These are phyloP conservation scores for Orthonychiurus folsomi DNA, from an alignment of 2,888 invertebrate genomes.

Conservation along the genomic window DNA sequence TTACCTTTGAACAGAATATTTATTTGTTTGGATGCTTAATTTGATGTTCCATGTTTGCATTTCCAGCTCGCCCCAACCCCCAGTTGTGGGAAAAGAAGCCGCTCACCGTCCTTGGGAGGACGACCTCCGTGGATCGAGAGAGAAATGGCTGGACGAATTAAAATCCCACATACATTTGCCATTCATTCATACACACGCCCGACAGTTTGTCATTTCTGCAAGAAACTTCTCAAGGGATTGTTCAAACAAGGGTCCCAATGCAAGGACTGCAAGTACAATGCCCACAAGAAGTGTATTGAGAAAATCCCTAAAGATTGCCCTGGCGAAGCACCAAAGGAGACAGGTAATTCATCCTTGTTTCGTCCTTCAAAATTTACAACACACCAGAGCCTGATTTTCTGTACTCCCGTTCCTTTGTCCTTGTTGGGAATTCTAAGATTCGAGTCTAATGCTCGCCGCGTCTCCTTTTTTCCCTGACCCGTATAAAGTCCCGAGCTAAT, in stretches of 20 bases:
- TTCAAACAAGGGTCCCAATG: constrained; percentile 97
- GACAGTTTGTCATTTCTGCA: constrained; percentile 92
- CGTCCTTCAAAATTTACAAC: too few relatives aligned
- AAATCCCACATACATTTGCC: constrained; percentile 82
- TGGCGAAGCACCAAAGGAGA: constrained; percentile 60
- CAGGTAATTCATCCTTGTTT: too few relatives aligned
- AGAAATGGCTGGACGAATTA: constrained; percentile 53
- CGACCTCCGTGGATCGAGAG: constrained; percentile 61
- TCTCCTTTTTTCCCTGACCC: background rate
- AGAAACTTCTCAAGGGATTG: constrained; percentile 85
- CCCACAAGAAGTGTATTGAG: constrained; percentile 86
- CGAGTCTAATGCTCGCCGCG: background rate
- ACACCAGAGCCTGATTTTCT: too few relatives aligned
- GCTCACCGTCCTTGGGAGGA: constrained; percentile 62
- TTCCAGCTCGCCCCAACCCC: constrained; percentile 34
- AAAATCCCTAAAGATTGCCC: constrained; percentile 83
- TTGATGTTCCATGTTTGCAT: too few relatives aligned
- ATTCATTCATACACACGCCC: constrained; percentile 94
- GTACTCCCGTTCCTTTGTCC: too few relatives aligned
- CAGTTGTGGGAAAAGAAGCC: constrained; percentile 47
- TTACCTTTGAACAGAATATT: too few relatives aligned
- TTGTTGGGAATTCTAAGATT: too few relatives aligned
- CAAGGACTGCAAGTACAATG: constrained; percentile 92
- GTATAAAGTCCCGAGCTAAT: background rate
- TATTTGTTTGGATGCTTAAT: too few relatives aligned